These are phyloP conservation scores for Sparus aurata DNA, from an alignment of 2,797 vertebrate genomes.

Conservation along the genomic window DNA sequence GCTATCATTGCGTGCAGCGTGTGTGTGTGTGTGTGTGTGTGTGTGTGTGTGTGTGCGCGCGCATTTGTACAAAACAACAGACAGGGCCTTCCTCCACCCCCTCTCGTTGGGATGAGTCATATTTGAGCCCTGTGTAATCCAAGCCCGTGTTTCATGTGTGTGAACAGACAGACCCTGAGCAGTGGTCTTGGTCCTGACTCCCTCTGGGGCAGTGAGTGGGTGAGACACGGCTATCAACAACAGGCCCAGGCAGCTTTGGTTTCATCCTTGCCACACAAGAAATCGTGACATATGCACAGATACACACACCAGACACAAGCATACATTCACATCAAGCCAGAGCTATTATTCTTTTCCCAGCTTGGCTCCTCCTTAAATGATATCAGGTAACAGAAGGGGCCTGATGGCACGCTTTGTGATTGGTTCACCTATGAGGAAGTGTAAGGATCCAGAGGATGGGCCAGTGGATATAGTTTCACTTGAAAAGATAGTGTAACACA, in stretches of 20 bases:
- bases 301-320: constrained; percentile 50
- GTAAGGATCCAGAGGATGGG: constrained; percentile 53
- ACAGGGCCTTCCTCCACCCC: constrained; percentile 66
- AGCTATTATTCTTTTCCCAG: constrained; percentile 48
- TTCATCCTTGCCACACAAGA: constrained; percentile 72
- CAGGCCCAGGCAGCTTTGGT: constrained; percentile 74
- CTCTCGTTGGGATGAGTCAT: constrained; percentile 79
- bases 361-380: constrained; percentile 63
- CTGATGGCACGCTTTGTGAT: constrained; percentile 38
- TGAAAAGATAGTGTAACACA: constrained; percentile 66
- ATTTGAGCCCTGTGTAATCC: constrained; percentile 81
- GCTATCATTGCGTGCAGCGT: constrained; percentile 65
- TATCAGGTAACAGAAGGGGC: constrained; percentile 66
- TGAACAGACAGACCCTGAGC: constrained; percentile 80
- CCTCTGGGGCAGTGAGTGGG: constrained; percentile 79
- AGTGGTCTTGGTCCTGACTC: constrained; percentile 76
- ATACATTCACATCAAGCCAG: constrained; percentile 47
- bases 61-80: constrained; percentile 73
- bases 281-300: constrained; percentile 70
- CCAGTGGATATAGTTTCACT: constrained; percentile 67
- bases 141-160: constrained; percentile 81
- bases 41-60: constrained; percentile 20
- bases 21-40: constrained; percentile 41
- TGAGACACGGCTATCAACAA: constrained; percentile 79
- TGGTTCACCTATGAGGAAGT: constrained; percentile 66